Percentiles rank a stretch among this genome's conserved stretches.
Evolutionary conservation across 1,140 invertebrate species (phyloP).

Genomic region (Platorchestia sp.): DNA sequence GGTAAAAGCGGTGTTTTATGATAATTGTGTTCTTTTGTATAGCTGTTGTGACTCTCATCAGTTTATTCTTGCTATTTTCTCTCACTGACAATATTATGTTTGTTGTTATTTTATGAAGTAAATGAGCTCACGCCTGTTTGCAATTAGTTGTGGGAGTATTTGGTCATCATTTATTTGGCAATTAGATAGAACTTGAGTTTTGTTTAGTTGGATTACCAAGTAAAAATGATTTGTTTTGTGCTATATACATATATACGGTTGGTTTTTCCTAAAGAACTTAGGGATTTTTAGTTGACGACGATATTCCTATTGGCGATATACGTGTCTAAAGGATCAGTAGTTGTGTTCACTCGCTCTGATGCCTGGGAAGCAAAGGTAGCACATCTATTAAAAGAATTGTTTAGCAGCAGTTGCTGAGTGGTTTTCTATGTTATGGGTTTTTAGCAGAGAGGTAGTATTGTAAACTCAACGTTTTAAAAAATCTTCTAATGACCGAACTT

Average conservation of each 20-base stretch:
- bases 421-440: background rate
- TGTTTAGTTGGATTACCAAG: background rate
- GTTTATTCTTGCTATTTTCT: too few species aligned
- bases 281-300: background rate
- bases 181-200: background rate
- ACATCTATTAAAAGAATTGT: background rate
- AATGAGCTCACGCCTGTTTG: background rate
- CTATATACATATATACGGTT: background rate
- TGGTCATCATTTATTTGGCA: background rate
- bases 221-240: background rate
- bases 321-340: background rate
- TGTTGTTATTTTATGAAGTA: background rate
- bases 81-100: background rate
- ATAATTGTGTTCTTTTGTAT: background rate
- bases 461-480: background rate
- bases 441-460: background rate
- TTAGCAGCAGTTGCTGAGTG: background rate
- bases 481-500: background rate
- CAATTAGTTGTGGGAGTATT: background rate
- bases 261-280: background rate
- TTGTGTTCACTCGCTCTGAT: background rate
- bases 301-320: background rate
- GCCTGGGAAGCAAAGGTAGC: background rate
- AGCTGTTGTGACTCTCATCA: background rate
- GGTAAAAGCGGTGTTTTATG: background rate